Base-by-base conservation (phyloP, 2,888 invertebrate genomes). In the Torymus texanus region DNA sequence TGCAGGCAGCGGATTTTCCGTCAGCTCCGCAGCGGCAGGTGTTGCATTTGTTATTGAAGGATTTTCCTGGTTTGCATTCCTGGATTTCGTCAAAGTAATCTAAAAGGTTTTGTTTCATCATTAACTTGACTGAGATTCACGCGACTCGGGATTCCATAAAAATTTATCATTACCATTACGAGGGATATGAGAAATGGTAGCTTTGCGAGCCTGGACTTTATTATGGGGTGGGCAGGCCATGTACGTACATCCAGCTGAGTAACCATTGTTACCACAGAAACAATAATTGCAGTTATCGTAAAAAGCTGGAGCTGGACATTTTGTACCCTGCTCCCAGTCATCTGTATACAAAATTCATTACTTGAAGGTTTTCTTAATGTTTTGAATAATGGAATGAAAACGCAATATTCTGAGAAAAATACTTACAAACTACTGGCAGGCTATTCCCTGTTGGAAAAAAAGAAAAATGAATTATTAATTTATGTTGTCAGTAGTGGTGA, bases 1-100 rank as follows among this genome's bases (percentile, higher is more conserved):
- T 83, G 59, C 83, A 83, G 16, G 58, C 56, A 2, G 58, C 62
- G 5, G 16, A 12, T 10, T 29, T 18, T 29, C 92, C 92, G 72
- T 92, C 92, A n/a, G 90, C 86, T 79, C 92, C 92, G 84, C 93
- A 93, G n/a, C 91, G 90, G 84, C 93, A 93, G 86, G 91, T 92
- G 84, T 93, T 93, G 87, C 93, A 93, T 75, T 92, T 92, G 75
- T 92, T 14, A n/a, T 68, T 78, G 63, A 75, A 79, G 0, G 41
- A 0, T 12, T 61, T 63, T 21, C 80, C 79, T 16, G 84, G 83
- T 66, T 16, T 4, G 18, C 72, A 80, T 2, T 50, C 50, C 14
- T 61, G 51, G 16, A 58, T 10, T 14, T n/a, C 14, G 8, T 3
- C 8, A 41, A n/a, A 29, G 5, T 29, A 41, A 1, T 29, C 14